phyloP scores from a whole-genome alignment of 37 sponge, comb jelly and placozoan genomes.

The Axinella damicornis region DNA sequence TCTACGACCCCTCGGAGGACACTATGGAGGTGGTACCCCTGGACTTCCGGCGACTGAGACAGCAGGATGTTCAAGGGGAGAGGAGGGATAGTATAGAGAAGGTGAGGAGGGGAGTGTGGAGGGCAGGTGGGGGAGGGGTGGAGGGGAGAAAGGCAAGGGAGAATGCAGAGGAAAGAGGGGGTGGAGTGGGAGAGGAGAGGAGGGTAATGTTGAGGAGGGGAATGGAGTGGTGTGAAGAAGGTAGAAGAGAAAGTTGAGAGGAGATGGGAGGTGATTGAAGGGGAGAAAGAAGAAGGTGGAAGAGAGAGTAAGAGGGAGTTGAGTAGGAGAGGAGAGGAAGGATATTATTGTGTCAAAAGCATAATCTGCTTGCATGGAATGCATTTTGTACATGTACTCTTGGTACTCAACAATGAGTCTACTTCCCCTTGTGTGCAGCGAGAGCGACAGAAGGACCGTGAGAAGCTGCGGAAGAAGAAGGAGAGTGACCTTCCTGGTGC shows the following conservation, averaged over 20 bases:
- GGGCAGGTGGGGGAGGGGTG: neutral
- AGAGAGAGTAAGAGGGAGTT: no score
- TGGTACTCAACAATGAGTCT: no score
- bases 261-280: no score
- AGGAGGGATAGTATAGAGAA: slow-evolving; percentile 83
- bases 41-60: slow-evolving; percentile 76
- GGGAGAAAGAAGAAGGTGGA: no score
- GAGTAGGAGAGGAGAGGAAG: no score
- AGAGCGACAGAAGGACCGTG: slow-evolving; percentile 89
- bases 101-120: slow-evolving; percentile 27
- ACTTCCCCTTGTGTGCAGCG: slow-evolving; percentile 23
- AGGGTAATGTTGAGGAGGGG: neutral
- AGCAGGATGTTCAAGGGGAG: slow-evolving; percentile 84
- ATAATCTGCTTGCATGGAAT: no score
- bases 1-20: slow-evolving; percentile 90
- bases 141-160: no score
- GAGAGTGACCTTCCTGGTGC: slow-evolving; percentile 83
- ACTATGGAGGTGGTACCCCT: slow-evolving; percentile 34
- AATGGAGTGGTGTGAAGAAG: neutral
- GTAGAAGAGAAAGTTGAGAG: no score
- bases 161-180: no score
- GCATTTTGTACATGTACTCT: no score
- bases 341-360: no score
- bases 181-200: no score
- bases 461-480: slow-evolving; percentile 86